phyloP scores from a whole-genome alignment of 2,113 vertebrate genomes.

The Axis porcinus region DNA sequence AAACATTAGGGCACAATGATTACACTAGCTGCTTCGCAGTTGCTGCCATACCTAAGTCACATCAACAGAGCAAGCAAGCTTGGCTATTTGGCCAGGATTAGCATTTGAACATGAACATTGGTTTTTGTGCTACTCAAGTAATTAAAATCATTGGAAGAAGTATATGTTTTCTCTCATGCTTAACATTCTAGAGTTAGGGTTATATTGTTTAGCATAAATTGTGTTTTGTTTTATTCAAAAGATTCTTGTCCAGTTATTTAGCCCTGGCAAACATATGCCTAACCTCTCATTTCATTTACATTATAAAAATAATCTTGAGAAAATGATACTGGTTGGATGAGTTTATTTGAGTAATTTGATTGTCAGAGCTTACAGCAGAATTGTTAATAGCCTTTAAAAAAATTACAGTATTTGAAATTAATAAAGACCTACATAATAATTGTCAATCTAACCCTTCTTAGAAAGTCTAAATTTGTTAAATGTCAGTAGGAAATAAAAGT shows the following conservation, averaged over 20 bases:
- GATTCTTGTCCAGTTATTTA: not conserved
- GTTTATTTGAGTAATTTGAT: slow-evolving; percentile 38
- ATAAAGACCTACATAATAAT: slow-evolving; percentile 1
- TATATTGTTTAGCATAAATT: not conserved
- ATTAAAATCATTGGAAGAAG: slow-evolving; percentile 3
- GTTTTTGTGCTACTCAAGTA: not conserved
- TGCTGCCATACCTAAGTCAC: not conserved
- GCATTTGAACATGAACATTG: not conserved
- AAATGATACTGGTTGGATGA: not conserved
- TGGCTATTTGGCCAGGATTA: not conserved
- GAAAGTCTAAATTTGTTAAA: slow-evolving; percentile 26
- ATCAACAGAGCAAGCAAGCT: not conserved
- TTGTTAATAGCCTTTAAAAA: slow-evolving; percentile 47
- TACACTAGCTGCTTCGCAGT: not conserved
- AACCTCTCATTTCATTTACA: slow-evolving; percentile 23
- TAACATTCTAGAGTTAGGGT: not conserved
- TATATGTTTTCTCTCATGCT: not conserved
- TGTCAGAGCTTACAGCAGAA: slow-evolving; percentile 53
- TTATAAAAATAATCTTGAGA: slow-evolving; percentile 24
- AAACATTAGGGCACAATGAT: not conserved
- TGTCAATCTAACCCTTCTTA: not conserved
- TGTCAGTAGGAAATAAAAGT: not conserved
- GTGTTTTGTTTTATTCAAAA: not conserved
- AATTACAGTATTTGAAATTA: slow-evolving; percentile 11
- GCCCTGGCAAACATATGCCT: not conserved